Evolutionary conservation across 1,140 invertebrate genomes (phyloP).

Genomic region (Cecropterus lyciades): DNA sequence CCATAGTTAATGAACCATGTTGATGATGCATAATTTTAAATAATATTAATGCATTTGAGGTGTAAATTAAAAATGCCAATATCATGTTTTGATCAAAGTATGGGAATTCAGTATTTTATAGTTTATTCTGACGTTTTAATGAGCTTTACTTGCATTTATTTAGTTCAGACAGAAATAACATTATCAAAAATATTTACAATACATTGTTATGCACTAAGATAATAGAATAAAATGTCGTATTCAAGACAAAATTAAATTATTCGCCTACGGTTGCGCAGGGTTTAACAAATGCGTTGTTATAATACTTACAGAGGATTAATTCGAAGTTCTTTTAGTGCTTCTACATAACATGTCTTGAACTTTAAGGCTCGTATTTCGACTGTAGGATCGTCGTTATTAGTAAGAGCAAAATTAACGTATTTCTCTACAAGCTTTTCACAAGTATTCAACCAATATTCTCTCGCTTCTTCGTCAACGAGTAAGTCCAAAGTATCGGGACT

Average conservation of each 20-base stretch:
- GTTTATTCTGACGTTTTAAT: no score
- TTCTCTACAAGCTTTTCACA: constrained; percentile 93
- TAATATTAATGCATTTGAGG: constrained; percentile 2
- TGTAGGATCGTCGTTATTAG: constrained; percentile 90
- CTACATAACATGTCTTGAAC: constrained; percentile 93
- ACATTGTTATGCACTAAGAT: no score
- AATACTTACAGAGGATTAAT: constrained; percentile 91
- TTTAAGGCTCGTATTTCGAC: constrained; percentile 91
- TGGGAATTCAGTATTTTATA: no score
- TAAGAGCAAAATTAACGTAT: constrained; percentile 90
- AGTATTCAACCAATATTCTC: constrained; percentile 96
- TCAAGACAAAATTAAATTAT: constrained; percentile 1
- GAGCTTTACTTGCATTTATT: no score
- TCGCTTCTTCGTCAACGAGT: constrained; percentile 92
- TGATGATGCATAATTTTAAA: constrained; percentile 12
- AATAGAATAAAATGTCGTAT: no score
- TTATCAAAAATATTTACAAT: no score
- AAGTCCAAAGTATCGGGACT: constrained; percentile 96
- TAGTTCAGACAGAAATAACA: no score
- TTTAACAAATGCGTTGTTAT: no score
- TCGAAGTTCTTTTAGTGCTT: constrained; percentile 90
- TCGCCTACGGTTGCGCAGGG: no score
- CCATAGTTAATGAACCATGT: constrained; percentile 34
- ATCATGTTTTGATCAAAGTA: no score
- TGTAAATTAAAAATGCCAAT: no score